Base-by-base conservation (phyloP, 1,140 invertebrate species). In the Drosophila navojoa region DNA sequence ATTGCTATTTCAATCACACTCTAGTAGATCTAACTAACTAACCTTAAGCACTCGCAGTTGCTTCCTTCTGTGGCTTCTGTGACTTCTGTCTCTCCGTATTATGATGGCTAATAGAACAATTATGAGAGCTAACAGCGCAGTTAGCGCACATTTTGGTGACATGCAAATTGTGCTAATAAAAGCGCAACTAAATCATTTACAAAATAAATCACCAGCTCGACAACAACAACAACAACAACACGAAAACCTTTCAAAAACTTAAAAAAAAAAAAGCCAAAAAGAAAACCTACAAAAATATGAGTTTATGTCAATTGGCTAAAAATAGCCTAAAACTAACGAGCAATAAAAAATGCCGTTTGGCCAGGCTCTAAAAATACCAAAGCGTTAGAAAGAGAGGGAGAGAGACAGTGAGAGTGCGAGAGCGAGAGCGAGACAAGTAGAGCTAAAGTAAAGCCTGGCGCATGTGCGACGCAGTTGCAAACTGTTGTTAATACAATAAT, bases 401-500 rank as follows among this genome's bases (percentile, higher is more conserved):
- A 44, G 40, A 0, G 40, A 4, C 3, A 5, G 40, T 0, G 13
- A n/a, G n/a, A 9, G 13, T 13, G 40, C 3, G 40, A 4, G 11
- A 5, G 40, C 4, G 13, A n/a, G n/a, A 9, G 13, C 13, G 42
- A 10, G 42, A 6, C 25, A 59, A 42, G 19, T 38, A 40, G 32
- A 32, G 32, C 2, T 6, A 69, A 35, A 57, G 29, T 29, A 22
- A 70, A 70, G 60, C 49, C 50, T 38, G 40, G 7, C n/a, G n/a
- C n/a, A n/a, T n/a, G n/a, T n/a, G n/a, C 16, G 16, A 42, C 11
- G 35, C 7, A 61, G 59, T 27, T 29, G 45, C 44, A 52, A 75
- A 54, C 52, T 38, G 78, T 77, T 69, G 74, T 74, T 90, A 90
- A 85, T 90, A 85, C 64, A 90, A 90, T 85, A 89, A 85, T 90